These are phyloP conservation scores for Auanema sp. DNA, from an alignment of 2,888 invertebrate species.

Conservation along the genomic window DNA sequence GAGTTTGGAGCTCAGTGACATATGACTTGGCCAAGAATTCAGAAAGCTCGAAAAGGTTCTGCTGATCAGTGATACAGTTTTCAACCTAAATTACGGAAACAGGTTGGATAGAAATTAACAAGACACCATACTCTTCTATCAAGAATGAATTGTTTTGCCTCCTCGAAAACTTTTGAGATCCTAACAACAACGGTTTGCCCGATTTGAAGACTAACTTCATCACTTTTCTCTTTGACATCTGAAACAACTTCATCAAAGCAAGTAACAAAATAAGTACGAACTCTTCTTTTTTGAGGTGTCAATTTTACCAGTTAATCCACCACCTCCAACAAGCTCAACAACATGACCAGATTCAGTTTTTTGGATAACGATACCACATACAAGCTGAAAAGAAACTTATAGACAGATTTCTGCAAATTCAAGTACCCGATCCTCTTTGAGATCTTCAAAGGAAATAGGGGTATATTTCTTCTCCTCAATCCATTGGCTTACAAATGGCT, in stretches of 20 bases:
- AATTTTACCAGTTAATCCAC: slow-evolving; percentile 32
- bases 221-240: slow-evolving; percentile 22
- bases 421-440: slow-evolving; percentile 17
- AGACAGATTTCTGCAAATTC: background rate
- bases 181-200: too few species aligned
- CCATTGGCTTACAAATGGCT: slow-evolving; percentile 19
- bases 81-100: too few species aligned
- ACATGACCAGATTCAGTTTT: slow-evolving; percentile 25
- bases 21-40: too few species aligned
- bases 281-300: background rate
- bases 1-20: too few species aligned
- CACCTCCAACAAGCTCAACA: slow-evolving; percentile 40
- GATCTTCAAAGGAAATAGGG: slow-evolving; percentile 24
- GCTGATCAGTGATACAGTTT: too few species aligned
- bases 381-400: slow-evolving; percentile 14
- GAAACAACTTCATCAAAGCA: slow-evolving; percentile 30
- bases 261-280: slow-evolving; percentile 11
- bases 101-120: too few species aligned
- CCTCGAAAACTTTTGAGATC: too few species aligned
- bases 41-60: too few species aligned
- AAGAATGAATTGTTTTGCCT: too few species aligned
- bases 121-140: too few species aligned
- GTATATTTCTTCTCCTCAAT: background rate
- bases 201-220: background rate
- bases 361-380: slow-evolving; percentile 40